Evolutionary conservation across 2,888 invertebrate species (phyloP).

Genomic region (Dynastes tityus): DNA sequence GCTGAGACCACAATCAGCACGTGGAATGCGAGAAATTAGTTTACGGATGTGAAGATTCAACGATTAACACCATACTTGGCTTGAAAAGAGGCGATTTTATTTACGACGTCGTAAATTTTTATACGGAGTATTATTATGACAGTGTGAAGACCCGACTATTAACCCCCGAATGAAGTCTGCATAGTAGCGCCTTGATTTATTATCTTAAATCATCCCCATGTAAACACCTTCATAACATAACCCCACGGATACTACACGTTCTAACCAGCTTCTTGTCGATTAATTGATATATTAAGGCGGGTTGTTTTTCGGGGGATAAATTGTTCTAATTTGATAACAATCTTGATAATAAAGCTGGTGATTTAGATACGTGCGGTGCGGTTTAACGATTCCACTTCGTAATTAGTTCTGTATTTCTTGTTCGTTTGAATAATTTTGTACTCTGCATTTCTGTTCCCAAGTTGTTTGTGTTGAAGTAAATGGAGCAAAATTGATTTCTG

Average conservation of each 20-base stretch:
- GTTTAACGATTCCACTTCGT: not conserved
- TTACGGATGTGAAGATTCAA: slow-evolving; percentile 28
- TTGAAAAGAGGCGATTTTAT: slow-evolving; percentile 48
- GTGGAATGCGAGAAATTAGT: not conserved
- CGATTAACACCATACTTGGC: slow-evolving; percentile 30
- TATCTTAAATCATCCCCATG: slow-evolving; percentile 56
- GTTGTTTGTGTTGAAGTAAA: too few species aligned
- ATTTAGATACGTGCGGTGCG: not conserved
- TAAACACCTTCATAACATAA: slow-evolving; percentile 57
- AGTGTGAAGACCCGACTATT: slow-evolving; percentile 56
- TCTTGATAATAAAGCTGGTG: not conserved
- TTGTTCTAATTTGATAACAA: slow-evolving; percentile 34
- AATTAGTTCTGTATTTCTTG: not conserved
- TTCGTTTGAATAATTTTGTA: too few species aligned
- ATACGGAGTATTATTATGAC: slow-evolving; percentile 58
- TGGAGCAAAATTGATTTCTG: too few species aligned
- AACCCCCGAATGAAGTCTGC: slow-evolving; percentile 55
- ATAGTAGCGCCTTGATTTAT: slow-evolving; percentile 58
- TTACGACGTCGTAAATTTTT: slow-evolving; percentile 57
- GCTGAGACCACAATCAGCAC: too few species aligned
- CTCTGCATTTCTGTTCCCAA: too few species aligned
- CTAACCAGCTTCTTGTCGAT: slow-evolving; percentile 38
- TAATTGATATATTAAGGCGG: slow-evolving; percentile 45
- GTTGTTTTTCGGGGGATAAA: slow-evolving; percentile 23
- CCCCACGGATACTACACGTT: slow-evolving; percentile 40